Conservation (phyloP, 2,797 vertebrate species). For the Cossypha niveicapilla region DNA sequence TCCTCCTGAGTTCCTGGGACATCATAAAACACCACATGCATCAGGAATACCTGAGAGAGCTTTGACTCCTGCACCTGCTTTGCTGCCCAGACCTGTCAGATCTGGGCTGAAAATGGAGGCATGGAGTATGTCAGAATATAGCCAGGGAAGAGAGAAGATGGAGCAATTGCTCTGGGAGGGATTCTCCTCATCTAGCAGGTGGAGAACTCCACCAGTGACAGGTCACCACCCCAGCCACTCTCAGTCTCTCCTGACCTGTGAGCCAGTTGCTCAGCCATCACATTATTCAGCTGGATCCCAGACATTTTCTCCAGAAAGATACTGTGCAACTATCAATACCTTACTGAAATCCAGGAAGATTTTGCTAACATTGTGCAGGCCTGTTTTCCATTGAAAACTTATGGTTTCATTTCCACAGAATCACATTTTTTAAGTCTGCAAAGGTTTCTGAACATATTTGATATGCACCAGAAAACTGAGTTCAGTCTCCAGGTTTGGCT, state of each 20-base stretch:
- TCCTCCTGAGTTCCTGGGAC: background rate
- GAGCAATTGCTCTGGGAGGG: background rate
- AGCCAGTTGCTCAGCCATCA: background rate
- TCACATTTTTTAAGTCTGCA: background rate
- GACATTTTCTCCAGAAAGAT: background rate
- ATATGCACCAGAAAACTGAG: background rate
- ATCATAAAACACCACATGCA: background rate
- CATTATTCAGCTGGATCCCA: background rate
- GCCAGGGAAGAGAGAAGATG: background rate
- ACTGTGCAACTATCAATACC: too few species aligned
- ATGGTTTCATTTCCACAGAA: background rate
- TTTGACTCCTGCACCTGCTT: background rate
- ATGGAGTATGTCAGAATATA: background rate
- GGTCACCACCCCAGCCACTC: background rate
- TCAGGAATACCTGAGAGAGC: background rate
- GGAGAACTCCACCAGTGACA: background rate
- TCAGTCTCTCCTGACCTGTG: accelerated
- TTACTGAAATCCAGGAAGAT: background rate
- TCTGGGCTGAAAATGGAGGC: background rate
- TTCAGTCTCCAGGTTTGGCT: background rate
- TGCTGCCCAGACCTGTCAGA: background rate
- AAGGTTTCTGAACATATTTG: background rate
- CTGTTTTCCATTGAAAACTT: background rate
- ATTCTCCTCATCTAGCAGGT: background rate
- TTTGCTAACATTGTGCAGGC: background rate